These are phyloP conservation scores for Thaleichthys pacificus DNA, from an alignment of 2,797 vertebrate genomes.

Conservation along the genomic window DNA sequence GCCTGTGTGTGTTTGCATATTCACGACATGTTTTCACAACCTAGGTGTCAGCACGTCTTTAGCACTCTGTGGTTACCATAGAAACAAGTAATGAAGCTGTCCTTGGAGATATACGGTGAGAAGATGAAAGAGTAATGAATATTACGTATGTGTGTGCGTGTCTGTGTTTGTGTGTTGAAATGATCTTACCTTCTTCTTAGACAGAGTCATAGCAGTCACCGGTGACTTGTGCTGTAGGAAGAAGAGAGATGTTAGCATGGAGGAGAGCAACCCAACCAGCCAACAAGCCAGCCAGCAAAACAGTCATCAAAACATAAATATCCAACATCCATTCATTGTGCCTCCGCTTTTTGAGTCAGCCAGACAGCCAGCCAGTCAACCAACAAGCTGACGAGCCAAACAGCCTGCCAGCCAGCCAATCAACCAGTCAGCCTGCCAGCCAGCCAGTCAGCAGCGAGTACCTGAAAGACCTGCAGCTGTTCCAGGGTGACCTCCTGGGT, in stretches of 20 bases:
- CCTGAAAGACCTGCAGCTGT: constrained; percentile 85
- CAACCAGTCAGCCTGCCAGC: not conserved
- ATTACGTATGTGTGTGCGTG: constrained; percentile 20
- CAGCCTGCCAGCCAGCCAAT: not conserved
- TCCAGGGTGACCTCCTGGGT: constrained; percentile 84
- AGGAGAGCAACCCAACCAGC: not conserved
- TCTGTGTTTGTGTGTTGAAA: constrained; percentile 11
- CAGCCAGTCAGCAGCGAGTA: constrained; percentile 40
- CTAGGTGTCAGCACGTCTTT: constrained; percentile 34
- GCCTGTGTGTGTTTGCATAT: constrained; percentile 15
- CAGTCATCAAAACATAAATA: not conserved
- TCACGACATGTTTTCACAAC: not conserved
- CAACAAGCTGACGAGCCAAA: not conserved
- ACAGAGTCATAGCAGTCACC: constrained; percentile 78
- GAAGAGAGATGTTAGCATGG: constrained; percentile 34
- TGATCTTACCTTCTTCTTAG: constrained; percentile 80
- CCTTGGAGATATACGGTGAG: constrained; percentile 63
- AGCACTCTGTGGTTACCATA: constrained; percentile 65
- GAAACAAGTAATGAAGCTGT: constrained; percentile 70
- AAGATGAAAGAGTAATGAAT: constrained; percentile 54
- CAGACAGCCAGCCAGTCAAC: no score
- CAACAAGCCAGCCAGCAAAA: not conserved
- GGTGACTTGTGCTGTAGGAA: constrained; percentile 75
- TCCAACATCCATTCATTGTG: no score
- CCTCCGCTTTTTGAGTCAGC: no score